Percentiles rank a stretch among this genome's conserved stretches.
These are phyloP conservation scores for Epinotia brunnichana DNA, from an alignment of 2,888 invertebrate species.

Conservation along the genomic window DNA sequence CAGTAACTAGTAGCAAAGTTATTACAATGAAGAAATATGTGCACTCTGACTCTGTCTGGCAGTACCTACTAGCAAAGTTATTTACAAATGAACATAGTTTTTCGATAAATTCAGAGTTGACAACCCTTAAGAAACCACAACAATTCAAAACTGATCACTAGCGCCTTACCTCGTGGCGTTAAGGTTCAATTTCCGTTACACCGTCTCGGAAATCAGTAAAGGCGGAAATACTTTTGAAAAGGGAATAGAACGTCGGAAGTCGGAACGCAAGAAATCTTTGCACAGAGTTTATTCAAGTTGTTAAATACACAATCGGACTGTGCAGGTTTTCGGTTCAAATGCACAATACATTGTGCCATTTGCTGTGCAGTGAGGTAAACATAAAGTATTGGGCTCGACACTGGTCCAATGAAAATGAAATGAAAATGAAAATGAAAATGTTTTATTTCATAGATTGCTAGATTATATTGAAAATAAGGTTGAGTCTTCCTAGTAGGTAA, in stretches of 20 bases:
- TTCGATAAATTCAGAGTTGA: not conserved
- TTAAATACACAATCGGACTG: constrained; percentile 35
- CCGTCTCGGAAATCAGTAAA: constrained; percentile 19
- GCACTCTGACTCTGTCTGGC: no score
- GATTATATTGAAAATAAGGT: no score
- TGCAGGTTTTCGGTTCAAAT: constrained; percentile 26
- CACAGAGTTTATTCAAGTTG: constrained; percentile 38
- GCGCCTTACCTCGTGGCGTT: constrained; percentile 12
- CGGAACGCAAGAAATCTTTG: constrained; percentile 37
- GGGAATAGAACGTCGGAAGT: constrained; percentile 34
- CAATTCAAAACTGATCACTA: constrained; percentile 20
- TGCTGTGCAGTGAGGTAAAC: not conserved
- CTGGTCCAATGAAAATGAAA: no score
- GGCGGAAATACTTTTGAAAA: constrained; percentile 34
- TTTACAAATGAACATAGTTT: not conserved
- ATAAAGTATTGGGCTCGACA: no score
- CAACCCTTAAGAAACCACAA: constrained; percentile 40
- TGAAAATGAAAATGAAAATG: no score
- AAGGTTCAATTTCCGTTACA: constrained; percentile 21
- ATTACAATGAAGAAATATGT: no score
- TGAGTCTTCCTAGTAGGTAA: no score
- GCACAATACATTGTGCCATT: constrained; percentile 11
- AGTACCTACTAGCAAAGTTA: no score
- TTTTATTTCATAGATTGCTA: no score
- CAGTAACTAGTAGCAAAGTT: no score